A percentile compares a stretch with the other conserved stretches of the same genome.
Conservation (phyloP, 2,113 vertebrate species). For the Gasterosteus aculeatus region DNA sequence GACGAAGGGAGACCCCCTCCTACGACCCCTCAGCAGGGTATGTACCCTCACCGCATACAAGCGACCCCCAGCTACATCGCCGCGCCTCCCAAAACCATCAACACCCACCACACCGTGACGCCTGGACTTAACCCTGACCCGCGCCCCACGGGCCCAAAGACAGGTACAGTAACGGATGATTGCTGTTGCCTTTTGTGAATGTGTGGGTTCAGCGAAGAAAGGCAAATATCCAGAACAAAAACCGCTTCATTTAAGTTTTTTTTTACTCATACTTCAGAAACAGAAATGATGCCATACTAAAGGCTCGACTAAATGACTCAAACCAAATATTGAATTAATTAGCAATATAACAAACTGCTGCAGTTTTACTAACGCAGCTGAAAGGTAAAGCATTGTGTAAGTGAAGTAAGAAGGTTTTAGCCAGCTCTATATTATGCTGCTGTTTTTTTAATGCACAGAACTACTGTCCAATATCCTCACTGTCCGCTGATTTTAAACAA, state of each 20-base stretch:
- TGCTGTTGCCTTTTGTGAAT: not conserved
- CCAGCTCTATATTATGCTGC: not conserved
- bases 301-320: not conserved
- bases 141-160: not conserved
- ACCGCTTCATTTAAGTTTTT: not conserved
- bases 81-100: conserved; percentile 35
- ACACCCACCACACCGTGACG: conserved; percentile 54
- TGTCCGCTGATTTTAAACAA: not conserved
- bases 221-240: conserved; percentile 2
- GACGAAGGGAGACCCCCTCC: conserved; percentile 49
- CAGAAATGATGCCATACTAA: not conserved
- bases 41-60: conserved; percentile 34
- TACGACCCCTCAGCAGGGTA: not conserved
- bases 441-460: not conserved
- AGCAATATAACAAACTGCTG: not conserved
- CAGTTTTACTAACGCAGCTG: not conserved
- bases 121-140: not conserved
- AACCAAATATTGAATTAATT: not conserved
- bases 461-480: not conserved
- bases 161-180: conserved; percentile 37
- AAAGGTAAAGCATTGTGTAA: not conserved
- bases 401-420: not conserved
- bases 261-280: not conserved
- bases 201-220: not conserved
- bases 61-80: conserved; percentile 24